Evolutionary conservation across 30 jellyfish, hydroid and myxozoan species (phyloP).

Genomic region (Aurelia sp.): DNA sequence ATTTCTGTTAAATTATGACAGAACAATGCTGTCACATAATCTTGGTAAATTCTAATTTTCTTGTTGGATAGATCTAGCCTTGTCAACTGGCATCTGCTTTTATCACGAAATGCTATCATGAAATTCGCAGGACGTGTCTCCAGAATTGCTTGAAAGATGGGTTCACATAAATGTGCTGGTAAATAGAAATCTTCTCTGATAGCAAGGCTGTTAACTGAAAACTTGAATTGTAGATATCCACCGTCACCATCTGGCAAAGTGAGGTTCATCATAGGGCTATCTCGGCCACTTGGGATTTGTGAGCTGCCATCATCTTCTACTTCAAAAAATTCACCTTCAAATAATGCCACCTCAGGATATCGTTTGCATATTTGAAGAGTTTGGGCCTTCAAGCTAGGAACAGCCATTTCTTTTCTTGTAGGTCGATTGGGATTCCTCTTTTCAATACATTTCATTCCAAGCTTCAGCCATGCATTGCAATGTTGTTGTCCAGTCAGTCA

Average conservation of each 20-base stretch:
- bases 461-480: neutral
- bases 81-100: conserved; percentile 49
- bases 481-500: neutral
- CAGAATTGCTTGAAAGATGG: conserved; percentile 40
- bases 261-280: too few species aligned
- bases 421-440: neutral
- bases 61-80: conserved; percentile 47
- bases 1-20: conserved; percentile 52
- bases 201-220: neutral
- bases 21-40: conserved; percentile 36
- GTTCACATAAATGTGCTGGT: conserved; percentile 70
- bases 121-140: conserved; percentile 31
- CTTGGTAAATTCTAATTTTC: conserved; percentile 29
- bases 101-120: conserved; percentile 46
- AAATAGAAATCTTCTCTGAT: conserved; percentile 49
- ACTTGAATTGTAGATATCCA: too few species aligned
- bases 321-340: neutral
- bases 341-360: conserved; percentile 12
- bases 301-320: too few species aligned
- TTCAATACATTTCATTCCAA: too few species aligned
- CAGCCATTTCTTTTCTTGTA: conserved; percentile 8
- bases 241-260: too few species aligned
- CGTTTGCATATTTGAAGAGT: conserved; percentile 35
- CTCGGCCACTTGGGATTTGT: too few species aligned
- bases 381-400: neutral